These are phyloP conservation scores for Solenodon paradoxus DNA, from an alignment of 2,113 vertebrate species.

Conservation along the genomic window DNA sequence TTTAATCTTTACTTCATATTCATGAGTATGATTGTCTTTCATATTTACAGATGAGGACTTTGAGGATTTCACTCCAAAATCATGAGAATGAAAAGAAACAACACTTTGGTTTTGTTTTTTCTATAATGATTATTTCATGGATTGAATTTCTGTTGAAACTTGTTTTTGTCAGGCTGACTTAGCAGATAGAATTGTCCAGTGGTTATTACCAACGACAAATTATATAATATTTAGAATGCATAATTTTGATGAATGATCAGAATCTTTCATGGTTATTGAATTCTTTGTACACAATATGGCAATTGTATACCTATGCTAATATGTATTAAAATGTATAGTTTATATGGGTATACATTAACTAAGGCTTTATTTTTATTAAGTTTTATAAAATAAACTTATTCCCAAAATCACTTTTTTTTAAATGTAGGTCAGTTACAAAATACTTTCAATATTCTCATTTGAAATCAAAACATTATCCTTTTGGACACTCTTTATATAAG, in stretches of 20 bases:
- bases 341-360: background rate
- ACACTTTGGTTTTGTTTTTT: no score
- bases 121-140: background rate
- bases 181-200: background rate
- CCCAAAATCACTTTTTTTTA: background rate
- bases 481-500: background rate
- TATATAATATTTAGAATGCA: background rate
- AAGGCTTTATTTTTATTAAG: background rate
- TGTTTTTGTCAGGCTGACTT: background rate
- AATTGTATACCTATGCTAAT: background rate
- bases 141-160: background rate
- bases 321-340: background rate
- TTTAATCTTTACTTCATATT: background rate
- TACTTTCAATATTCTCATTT: background rate
- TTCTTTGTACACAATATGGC: background rate
- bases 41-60: background rate
- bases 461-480: background rate
- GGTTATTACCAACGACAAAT: background rate
- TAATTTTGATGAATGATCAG: background rate
- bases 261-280: background rate
- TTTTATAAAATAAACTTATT: background rate
- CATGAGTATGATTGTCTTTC: background rate
- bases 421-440: background rate
- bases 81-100: background rate
- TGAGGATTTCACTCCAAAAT: background rate